phyloP scores from a whole-genome alignment of 2,888 invertebrate species.

The Nemotelus pantherinus region DNA sequence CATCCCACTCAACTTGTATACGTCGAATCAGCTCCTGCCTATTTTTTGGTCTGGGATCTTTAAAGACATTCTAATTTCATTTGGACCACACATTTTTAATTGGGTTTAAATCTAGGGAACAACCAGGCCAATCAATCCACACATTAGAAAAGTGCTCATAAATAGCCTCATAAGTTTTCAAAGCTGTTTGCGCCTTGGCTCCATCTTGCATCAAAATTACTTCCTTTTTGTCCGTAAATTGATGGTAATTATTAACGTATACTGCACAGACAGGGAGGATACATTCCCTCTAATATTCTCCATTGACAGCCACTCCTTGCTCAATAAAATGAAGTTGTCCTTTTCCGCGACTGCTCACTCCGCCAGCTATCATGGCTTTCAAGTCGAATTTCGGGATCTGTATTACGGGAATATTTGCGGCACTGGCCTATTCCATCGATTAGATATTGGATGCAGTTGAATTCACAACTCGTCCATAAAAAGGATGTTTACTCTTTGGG shows the following conservation, averaged over 20 bases:
- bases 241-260: not conserved
- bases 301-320: no score
- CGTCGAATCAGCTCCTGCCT: conserved; percentile 13
- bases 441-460: not conserved
- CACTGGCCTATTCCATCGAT: not conserved
- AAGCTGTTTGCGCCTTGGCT: not conserved
- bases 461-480: conserved; percentile 1
- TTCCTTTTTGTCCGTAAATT: no score
- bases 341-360: no score
- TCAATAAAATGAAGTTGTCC: no score
- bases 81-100: conserved; percentile 10
- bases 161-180: no score
- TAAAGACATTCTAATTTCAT: conserved; percentile 1
- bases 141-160: conserved; percentile 1
- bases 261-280: not conserved
- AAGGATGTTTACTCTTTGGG: no score
- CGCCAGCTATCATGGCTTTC: no score
- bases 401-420: not conserved
- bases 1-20: not conserved
- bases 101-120: not conserved
- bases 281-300: no score
- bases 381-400: not conserved
- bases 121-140: not conserved
- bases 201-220: not conserved
- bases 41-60: conserved; percentile 3